These are phyloP conservation scores for Eilema depressum DNA, from an alignment of 2,888 invertebrate species.

Conservation along the genomic window DNA sequence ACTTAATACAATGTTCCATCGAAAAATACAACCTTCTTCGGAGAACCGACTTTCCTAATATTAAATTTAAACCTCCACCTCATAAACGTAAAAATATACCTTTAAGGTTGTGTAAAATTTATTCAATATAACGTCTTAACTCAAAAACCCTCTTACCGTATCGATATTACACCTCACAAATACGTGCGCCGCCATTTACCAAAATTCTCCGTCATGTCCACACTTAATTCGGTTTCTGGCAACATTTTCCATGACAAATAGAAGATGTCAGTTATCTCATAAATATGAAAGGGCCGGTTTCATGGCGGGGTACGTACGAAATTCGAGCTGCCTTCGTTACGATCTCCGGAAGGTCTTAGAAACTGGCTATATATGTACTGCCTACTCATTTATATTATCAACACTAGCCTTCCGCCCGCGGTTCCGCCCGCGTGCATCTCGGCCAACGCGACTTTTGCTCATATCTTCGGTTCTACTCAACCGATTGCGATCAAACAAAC, in stretches of 20 bases:
- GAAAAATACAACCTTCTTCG: neutral
- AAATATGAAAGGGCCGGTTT: conserved; percentile 48
- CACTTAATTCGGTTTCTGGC: conserved; percentile 37
- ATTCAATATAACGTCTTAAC: conserved; percentile 2
- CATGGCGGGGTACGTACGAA: conserved; percentile 25
- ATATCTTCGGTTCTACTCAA: too few relatives aligned
- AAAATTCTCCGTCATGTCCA: conserved; percentile 15
- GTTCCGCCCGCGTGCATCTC: too few relatives aligned
- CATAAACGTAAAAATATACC: neutral
- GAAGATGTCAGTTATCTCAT: conserved; percentile 37
- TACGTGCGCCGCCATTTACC: neutral
- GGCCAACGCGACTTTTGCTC: too few relatives aligned
- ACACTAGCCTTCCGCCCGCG: too few relatives aligned
- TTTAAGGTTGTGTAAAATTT: neutral
- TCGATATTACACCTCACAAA: neutral
- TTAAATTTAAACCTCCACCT: neutral
- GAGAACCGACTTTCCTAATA: neutral
- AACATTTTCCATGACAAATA: conserved; percentile 43
- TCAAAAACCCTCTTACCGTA: conserved; percentile 8
- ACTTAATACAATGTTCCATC: neutral
- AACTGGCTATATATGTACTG: conserved; percentile 26
- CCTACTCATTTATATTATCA: conserved; percentile 47
- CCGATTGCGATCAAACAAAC: too few relatives aligned
- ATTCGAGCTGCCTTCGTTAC: neutral
- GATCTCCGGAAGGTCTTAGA: conserved; percentile 11